Evolutionary conservation across 2,888 invertebrate species (phyloP).

Genomic region (Axea sp.): DNA sequence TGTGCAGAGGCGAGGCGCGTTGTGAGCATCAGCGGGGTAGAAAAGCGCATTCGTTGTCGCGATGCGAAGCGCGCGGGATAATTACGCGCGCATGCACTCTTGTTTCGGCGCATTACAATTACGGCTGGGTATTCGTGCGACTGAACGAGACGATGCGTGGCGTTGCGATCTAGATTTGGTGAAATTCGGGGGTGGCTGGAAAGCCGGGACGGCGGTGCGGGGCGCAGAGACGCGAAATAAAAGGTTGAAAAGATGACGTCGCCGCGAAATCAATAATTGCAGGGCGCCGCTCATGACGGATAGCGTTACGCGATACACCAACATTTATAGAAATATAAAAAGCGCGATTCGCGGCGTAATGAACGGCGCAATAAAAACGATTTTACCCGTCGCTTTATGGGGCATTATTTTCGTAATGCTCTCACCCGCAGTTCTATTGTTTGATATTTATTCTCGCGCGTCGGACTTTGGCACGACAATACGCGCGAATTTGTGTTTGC

Average conservation of each 20-base stretch:
- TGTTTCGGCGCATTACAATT: slow-evolving; percentile 41
- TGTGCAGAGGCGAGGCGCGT: too few species aligned
- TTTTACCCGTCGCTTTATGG: slow-evolving; percentile 31
- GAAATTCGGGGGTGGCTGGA: neutral
- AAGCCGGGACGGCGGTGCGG: neutral
- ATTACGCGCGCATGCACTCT: slow-evolving; percentile 20
- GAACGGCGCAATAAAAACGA: slow-evolving; percentile 43
- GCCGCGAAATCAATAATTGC: slow-evolving; percentile 44
- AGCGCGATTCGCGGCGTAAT: slow-evolving; percentile 46
- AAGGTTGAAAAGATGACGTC: slow-evolving; percentile 37
- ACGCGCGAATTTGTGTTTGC: slow-evolving; percentile 14
- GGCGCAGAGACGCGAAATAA: slow-evolving; percentile 8
- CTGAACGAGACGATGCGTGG: slow-evolving; percentile 20
- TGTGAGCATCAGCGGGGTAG: too few species aligned
- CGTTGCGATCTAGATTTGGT: slow-evolving; percentile 26
- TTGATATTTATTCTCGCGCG: slow-evolving; percentile 6
- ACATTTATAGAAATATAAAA: slow-evolving; percentile 50
- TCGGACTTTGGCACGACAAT: slow-evolving; percentile 7
- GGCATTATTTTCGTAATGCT: slow-evolving; percentile 34
- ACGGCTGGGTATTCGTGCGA: slow-evolving; percentile 11
- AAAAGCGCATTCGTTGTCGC: too few species aligned
- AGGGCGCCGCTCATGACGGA: slow-evolving; percentile 14
- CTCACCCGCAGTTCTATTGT: slow-evolving; percentile 19
- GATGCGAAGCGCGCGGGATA: slow-evolving; percentile 22
- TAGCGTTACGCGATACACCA: slow-evolving; percentile 10